These are phyloP conservation scores for Peucedramus taeniatus DNA, from an alignment of 2,113 vertebrate species.

Conservation along the genomic window DNA sequence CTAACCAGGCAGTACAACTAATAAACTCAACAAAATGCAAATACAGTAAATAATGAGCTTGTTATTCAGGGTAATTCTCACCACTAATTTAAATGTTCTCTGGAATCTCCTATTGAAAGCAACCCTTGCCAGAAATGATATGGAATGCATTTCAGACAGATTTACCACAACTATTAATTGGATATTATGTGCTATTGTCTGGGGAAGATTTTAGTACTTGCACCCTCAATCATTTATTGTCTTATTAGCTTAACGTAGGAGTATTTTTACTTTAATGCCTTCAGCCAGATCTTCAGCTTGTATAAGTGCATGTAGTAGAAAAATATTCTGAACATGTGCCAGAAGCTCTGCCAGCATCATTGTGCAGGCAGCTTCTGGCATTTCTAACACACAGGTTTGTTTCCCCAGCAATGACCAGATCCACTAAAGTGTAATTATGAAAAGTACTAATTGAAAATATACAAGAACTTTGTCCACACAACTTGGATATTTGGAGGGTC, in stretches of 20 bases:
- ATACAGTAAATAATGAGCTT: conserved; percentile 16
- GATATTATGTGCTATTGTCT: background rate
- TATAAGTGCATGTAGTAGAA: background rate
- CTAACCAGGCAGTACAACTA: background rate
- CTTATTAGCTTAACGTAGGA: background rate
- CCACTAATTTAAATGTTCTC: background rate
- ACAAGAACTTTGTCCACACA: background rate
- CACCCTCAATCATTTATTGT: background rate
- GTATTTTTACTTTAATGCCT: background rate
- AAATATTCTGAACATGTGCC: background rate
- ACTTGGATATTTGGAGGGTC: background rate
- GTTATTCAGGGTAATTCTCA: background rate
- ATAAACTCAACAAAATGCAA: background rate
- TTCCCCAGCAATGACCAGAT: background rate
- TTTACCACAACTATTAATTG: background rate
- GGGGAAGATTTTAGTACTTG: background rate
- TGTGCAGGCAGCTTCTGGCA: background rate
- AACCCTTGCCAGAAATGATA: background rate
- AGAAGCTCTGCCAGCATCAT: background rate
- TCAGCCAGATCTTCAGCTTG: background rate
- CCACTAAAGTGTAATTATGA: background rate
- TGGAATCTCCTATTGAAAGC: background rate
- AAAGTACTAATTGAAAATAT: background rate
- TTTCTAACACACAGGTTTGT: background rate
- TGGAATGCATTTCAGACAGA: background rate